Conservation (phyloP, 2,797 vertebrate genomes). For the Odontamblyopus lacepedii region DNA sequence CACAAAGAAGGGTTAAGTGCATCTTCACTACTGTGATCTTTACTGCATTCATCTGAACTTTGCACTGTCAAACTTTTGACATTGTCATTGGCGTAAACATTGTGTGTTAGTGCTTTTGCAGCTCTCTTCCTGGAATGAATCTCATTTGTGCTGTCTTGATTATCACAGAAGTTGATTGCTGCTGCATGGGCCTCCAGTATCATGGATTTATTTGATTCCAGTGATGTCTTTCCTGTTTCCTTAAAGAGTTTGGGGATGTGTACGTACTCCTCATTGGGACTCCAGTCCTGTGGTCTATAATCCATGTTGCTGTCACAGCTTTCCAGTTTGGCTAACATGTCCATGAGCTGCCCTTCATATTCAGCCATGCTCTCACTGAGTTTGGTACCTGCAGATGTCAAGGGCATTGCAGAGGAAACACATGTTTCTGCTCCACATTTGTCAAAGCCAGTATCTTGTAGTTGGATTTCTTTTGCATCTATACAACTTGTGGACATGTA, state of each 20-base stretch:
- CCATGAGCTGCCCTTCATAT: slow-evolving; percentile 69
- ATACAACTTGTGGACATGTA: slow-evolving; percentile 60
- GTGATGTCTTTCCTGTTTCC: slow-evolving; percentile 26
- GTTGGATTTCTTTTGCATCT: slow-evolving; percentile 43
- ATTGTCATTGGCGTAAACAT: slow-evolving; percentile 23
- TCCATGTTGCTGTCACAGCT: slow-evolving; percentile 73
- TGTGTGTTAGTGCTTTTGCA: slow-evolving; percentile 16
- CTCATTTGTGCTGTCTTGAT: background rate
- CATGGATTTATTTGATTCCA: slow-evolving; percentile 17
- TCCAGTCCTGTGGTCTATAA: slow-evolving; percentile 79
- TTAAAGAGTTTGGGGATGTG: slow-evolving; percentile 42
- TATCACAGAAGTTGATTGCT: slow-evolving; percentile 16
- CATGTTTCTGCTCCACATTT: slow-evolving; percentile 8
- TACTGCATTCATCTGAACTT: slow-evolving; percentile 65
- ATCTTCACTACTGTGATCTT: slow-evolving; percentile 39
- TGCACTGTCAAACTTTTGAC: slow-evolving; percentile 74
- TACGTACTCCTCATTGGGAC: slow-evolving; percentile 64
- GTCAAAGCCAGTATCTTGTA: slow-evolving; percentile 3
- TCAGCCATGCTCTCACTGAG: slow-evolving; percentile 75
- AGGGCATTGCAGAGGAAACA: slow-evolving; percentile 39
- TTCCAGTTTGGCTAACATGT: slow-evolving; percentile 80
- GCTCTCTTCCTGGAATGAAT: slow-evolving; percentile 8
- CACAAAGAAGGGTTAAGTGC: slow-evolving; percentile 55
- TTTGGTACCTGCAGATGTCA: slow-evolving; percentile 72
- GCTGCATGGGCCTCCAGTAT: slow-evolving; percentile 19